A percentile compares a stretch with the other conserved stretches of the same genome.
phyloP scores from a whole-genome alignment of 2,797 vertebrate species.

The Molossus alvarezi region DNA sequence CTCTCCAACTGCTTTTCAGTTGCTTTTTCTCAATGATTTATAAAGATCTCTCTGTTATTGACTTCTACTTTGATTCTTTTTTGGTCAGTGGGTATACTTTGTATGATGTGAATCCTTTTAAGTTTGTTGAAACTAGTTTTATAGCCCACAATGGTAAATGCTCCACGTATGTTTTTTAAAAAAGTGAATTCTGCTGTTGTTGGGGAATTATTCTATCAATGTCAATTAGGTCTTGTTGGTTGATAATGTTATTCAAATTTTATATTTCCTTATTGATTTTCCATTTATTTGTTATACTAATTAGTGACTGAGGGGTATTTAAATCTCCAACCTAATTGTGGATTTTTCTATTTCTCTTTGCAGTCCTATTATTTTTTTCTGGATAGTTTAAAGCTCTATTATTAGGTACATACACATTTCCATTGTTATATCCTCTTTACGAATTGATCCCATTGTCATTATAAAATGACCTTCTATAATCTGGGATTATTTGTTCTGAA shows the following conservation, averaged over 20 bases:
- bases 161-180: not conserved
- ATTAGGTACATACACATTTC: not conserved
- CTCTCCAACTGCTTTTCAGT: no score
- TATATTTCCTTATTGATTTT: not conserved
- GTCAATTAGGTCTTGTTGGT: not conserved
- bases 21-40: no score
- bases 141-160: not conserved
- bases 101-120: not conserved
- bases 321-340: not conserved
- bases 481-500: conserved; percentile 23
- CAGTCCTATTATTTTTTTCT: not conserved
- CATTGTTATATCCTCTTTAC: not conserved
- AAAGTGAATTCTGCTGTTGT: not conserved
- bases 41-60: not conserved
- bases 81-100: not conserved
- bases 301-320: not conserved
- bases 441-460: not conserved
- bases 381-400: not conserved
- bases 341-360: conserved; percentile 1
- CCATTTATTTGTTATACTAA: not conserved
- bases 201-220: conserved; percentile 16
- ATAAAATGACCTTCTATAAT: not conserved
- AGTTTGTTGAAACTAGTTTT: conserved; percentile 32
- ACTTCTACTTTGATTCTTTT: not conserved
- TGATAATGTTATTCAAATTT: not conserved